A percentile compares a stretch with the other conserved stretches of the same genome.
Conservation (phyloP, 2,113 vertebrate species). For the Ariopsis seemanni region DNA sequence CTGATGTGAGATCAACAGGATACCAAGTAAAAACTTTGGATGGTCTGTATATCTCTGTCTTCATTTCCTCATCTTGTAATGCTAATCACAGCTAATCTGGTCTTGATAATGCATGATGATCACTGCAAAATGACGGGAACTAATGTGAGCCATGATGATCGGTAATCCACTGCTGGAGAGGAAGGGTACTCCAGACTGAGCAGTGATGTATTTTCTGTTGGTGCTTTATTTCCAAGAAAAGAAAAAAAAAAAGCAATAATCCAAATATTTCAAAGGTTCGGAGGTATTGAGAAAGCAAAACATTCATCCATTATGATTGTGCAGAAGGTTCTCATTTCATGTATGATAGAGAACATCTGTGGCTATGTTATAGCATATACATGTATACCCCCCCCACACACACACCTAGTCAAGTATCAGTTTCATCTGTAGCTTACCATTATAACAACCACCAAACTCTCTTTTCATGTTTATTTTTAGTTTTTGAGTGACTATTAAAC, state of each 20-base stretch:
- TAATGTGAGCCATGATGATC: slow-evolving; percentile 68
- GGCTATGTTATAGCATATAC: slow-evolving; percentile 37
- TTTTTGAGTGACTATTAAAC: slow-evolving; percentile 57
- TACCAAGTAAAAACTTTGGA: slow-evolving; percentile 10
- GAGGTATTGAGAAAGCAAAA: slow-evolving; percentile 56
- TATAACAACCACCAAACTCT: slow-evolving; percentile 8
- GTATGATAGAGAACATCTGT: slow-evolving; percentile 65
- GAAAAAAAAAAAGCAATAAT: slow-evolving; percentile 59
- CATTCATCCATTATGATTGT: slow-evolving; percentile 57
- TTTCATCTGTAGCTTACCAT: slow-evolving; percentile 26
- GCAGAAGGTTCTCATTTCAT: slow-evolving; percentile 68
- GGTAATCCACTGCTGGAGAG: slow-evolving; percentile 49
- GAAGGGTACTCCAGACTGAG: slow-evolving; percentile 33
- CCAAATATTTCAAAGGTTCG: slow-evolving; percentile 65
- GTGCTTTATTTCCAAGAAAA: slow-evolving; percentile 59
- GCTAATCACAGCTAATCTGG: slow-evolving; percentile 64
- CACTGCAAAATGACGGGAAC: slow-evolving; percentile 72
- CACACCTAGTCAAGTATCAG: neutral
- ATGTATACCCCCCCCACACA: slow-evolving; percentile 18
- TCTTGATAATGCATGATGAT: slow-evolving; percentile 70
- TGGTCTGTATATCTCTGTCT: neutral
- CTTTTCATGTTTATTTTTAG: slow-evolving; percentile 45
- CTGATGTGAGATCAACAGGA: slow-evolving; percentile 10
- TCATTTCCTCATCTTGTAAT: slow-evolving; percentile 28
- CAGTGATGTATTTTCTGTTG: slow-evolving; percentile 31